These are phyloP conservation scores for Ictalurus punctatus DNA, from an alignment of 2,113 vertebrate species.

Conservation along the genomic window DNA sequence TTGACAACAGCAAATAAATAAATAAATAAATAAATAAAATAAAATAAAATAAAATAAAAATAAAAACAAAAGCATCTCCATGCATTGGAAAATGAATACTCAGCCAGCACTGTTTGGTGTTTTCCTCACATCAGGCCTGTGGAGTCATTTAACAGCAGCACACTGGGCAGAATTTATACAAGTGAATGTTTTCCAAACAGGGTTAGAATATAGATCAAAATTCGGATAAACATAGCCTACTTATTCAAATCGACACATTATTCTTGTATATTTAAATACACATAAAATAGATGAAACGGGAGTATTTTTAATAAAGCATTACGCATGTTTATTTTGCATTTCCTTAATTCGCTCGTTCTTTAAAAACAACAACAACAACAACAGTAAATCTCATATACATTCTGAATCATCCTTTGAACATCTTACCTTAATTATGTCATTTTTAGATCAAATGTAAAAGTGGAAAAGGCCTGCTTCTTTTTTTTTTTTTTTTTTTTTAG, in stretches of 20 bases:
- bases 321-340: constrained; percentile 16
- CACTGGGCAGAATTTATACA: neutral
- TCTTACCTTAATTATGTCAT: constrained; percentile 22
- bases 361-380: neutral
- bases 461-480: constrained; percentile 45
- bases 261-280: neutral
- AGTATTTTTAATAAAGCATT: neutral
- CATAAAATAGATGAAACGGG: neutral
- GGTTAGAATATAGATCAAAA: neutral
- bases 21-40: too few species aligned
- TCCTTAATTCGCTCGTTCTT: neutral
- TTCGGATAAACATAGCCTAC: neutral
- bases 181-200: neutral
- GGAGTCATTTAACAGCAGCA: neutral
- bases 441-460: neutral
- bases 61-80: neutral
- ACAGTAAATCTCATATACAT: neutral
- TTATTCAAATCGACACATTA: neutral
- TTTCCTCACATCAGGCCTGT: neutral
- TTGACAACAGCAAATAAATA: neutral
- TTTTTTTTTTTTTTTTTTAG: constrained; percentile 29
- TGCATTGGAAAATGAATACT: neutral
- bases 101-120: neutral
- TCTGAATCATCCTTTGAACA: neutral
- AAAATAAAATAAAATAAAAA: too few species aligned